Conservation (phyloP, 2,113 vertebrate genomes). For the Ancistrus triradiatus region DNA sequence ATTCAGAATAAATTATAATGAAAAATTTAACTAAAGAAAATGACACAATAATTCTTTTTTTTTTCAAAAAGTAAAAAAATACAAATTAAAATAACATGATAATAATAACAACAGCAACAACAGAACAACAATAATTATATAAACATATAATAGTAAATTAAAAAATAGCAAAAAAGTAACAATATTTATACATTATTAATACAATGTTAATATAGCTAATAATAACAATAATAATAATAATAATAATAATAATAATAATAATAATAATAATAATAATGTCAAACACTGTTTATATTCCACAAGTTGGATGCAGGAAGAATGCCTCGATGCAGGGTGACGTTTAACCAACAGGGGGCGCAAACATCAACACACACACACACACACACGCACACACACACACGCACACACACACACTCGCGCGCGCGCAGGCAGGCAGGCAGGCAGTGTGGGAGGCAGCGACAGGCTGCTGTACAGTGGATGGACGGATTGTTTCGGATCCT, state of each 20-base stretch:
- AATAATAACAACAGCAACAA: not conserved
- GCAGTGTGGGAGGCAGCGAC: slow-evolving; percentile 22
- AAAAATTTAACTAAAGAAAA: too few relatives aligned
- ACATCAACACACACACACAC: not conserved
- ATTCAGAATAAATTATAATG: too few relatives aligned
- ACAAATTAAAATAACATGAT: too few relatives aligned
- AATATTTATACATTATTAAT: not conserved
- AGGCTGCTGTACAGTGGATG: not conserved
- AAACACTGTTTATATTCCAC: not conserved
- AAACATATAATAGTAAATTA: too few relatives aligned
- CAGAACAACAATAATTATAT: too few relatives aligned
- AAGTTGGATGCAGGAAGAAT: not conserved
- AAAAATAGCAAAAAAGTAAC: too few relatives aligned
- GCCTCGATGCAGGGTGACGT: not conserved
- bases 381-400: not conserved
- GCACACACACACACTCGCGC: not conserved
- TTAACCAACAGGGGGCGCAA: slow-evolving; percentile 3
- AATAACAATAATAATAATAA: too few relatives aligned
- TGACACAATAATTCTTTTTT: too few relatives aligned
- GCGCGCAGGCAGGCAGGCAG: not conserved
- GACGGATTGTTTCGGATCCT: not conserved
- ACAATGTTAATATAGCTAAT: too few relatives aligned
- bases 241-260: not conserved
- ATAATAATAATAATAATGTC: not conserved
- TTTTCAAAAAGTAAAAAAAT: too few relatives aligned